A percentile compares a stretch with the other conserved stretches of the same genome.
Conservation (phyloP, 37 sponge, comb jelly and placozoan species). For the Beroe forskalii region DNA sequence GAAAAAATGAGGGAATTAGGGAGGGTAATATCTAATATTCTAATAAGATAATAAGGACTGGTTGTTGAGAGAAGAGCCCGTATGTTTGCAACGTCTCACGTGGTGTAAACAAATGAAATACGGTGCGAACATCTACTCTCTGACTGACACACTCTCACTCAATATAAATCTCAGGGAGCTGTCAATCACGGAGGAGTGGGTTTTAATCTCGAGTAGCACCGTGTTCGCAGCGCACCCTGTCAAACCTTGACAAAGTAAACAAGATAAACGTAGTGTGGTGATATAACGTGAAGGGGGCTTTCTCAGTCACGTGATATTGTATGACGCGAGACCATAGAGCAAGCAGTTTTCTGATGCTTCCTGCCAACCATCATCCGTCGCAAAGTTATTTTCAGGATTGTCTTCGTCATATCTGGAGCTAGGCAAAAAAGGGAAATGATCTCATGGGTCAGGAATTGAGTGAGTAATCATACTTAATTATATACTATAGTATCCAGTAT, state of each 20-base stretch:
- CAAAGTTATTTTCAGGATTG: constrained; percentile 5
- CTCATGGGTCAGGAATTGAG: constrained; percentile 15
- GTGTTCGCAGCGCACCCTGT: too few relatives aligned
- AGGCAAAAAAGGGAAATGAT: constrained; percentile 16
- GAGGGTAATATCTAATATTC: background rate
- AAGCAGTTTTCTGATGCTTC: background rate
- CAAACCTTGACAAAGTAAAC: constrained; percentile 28
- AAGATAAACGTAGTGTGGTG: constrained; percentile 2
- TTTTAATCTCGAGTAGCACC: too few relatives aligned
- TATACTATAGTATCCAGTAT: background rate
- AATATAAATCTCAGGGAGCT: too few relatives aligned
- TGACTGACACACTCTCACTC: too few relatives aligned
- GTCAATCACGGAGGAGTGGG: too few relatives aligned
- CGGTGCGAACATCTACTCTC: too few relatives aligned
- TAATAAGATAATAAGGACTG: too few relatives aligned
- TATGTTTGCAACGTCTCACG: too few relatives aligned
- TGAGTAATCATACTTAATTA: constrained; percentile 35
- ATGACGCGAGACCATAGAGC: too few relatives aligned
- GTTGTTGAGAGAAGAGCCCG: too few relatives aligned
- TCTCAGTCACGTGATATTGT: background rate
- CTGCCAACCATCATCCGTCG: background rate
- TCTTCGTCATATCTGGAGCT: background rate
- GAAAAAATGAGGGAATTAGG: background rate
- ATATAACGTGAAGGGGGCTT: background rate
- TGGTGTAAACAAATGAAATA: too few relatives aligned